Evolutionary conservation across 2,888 invertebrate species (phyloP), one percentile per base, ranked within the genome.

Genomic region (Aphidoletes aphidimyza): DNA sequence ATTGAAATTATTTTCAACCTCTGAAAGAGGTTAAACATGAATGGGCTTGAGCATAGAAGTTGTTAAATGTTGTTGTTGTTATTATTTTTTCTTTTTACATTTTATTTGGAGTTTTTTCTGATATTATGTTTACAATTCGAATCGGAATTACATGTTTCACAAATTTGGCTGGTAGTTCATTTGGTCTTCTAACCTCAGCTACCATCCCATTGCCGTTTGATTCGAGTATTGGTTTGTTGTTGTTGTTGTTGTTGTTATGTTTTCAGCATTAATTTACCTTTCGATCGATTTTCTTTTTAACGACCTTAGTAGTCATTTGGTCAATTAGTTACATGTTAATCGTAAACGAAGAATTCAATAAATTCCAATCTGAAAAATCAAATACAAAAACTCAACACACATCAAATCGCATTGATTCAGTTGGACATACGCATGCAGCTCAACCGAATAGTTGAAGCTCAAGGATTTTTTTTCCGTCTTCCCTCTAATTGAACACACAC

Each of bases 21-120:
- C 37, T 81, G 81, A 81, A 69, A 37, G 37, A 81, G 81, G 81
- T 81, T 81, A 81, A 81, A 81, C n/a, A 36, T 37, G 8, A 81
- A 81, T n/a, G 36, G 5, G 36, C 36, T 69, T 30, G 2, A 3
- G 26, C n/a, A 11, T 69, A 14, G 30, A 0, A 5, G 26, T 6
- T 34, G 14, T 14, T 14, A 2, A 14, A 17, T 69, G 26, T 30
- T 30, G 8, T 14, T 69, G 9, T 69, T 17, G 34, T 26, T 54
- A 22, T 54, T 14, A 69, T 30, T 3, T 5, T 5, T 69, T 30
- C 17, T 69, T 30, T 3, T 54, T 54, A 11, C 22, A 2, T 26
- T 54, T 2, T n/a, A n/a, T n/a, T n/a, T n/a, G n/a, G n/a, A n/a
- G n/a, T n/a, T n/a, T n/a, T n/a, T n/a, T n/a, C n/a, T n/a, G n/a